These are phyloP conservation scores for Ia io DNA, from an alignment of 2,113 vertebrate genomes.

Conservation along the genomic window DNA sequence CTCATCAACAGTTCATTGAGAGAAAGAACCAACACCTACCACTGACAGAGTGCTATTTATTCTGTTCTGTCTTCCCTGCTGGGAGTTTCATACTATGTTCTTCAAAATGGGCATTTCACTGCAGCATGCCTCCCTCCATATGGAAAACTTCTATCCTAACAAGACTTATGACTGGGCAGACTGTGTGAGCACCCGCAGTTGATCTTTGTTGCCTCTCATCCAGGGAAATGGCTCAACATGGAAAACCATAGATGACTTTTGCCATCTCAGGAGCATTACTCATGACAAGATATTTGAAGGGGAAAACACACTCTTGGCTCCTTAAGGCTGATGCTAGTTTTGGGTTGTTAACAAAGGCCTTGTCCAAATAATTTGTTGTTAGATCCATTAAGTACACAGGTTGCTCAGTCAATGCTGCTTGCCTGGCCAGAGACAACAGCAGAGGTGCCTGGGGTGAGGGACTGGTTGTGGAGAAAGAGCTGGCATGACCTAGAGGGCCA, in stretches of 20 bases:
- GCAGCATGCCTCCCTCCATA: neutral
- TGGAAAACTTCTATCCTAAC: neutral
- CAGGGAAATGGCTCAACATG: neutral
- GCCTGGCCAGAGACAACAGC: neutral
- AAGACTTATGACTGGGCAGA: neutral
- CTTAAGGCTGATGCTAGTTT: neutral
- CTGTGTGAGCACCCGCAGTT: neutral
- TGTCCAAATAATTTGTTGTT: neutral
- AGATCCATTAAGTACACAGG: neutral
- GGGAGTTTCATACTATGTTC: neutral
- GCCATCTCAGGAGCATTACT: neutral
- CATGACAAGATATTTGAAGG: neutral
- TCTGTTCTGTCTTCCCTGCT: neutral
- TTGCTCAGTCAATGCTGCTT: neutral
- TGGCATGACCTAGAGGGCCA: neutral
- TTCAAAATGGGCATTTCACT: neutral
- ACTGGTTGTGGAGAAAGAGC: neutral
- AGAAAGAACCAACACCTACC: neutral
- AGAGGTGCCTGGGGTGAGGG: neutral
- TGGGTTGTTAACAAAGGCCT: neutral
- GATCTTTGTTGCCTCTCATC: neutral
- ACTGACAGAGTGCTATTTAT: neutral
- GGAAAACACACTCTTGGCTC: neutral
- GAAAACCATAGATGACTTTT: neutral
- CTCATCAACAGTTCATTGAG: slow-evolving; percentile 34